These are phyloP conservation scores for Euspilapteryx auroguttella DNA, from an alignment of 2,888 invertebrate genomes.

Conservation along the genomic window DNA sequence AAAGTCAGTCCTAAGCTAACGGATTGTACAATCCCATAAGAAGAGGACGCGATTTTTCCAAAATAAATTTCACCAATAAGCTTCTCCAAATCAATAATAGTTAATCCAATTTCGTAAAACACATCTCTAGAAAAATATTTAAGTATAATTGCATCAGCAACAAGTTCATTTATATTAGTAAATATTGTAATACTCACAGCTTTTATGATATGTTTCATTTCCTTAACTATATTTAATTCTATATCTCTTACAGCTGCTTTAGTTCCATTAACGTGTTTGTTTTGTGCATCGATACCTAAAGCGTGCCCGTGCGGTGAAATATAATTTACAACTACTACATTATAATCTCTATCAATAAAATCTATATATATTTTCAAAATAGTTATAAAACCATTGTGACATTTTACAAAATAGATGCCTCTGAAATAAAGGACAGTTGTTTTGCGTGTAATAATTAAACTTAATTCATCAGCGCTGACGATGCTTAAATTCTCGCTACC, in stretches of 20 bases:
- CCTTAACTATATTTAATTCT: conserved; percentile 40
- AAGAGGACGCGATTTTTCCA: conserved; percentile 56
- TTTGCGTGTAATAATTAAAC: too few relatives aligned
- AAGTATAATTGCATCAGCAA: conserved; percentile 52
- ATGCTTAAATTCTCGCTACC: too few relatives aligned
- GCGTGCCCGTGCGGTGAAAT: conserved; percentile 35
- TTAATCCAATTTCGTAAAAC: conserved; percentile 49
- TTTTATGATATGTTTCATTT: conserved; percentile 54
- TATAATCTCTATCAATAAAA: conserved; percentile 28
- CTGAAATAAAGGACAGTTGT: conserved; percentile 29
- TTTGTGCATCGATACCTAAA: conserved; percentile 39
- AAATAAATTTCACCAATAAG: conserved; percentile 48
- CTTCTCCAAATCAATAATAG: conserved; percentile 37
- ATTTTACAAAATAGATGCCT: conserved; percentile 38
- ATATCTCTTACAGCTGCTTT: conserved; percentile 28
- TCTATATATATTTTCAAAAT: conserved; percentile 43
- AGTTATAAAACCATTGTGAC: conserved; percentile 32
- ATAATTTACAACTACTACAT: conserved; percentile 25
- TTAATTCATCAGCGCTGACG: too few relatives aligned
- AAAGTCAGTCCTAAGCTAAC: conserved; percentile 56
- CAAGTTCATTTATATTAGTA: conserved; percentile 50
- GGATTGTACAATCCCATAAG: conserved; percentile 55
- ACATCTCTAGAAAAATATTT: conserved; percentile 61
- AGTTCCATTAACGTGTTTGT: conserved; percentile 25
- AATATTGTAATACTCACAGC: conserved; percentile 61